These are phyloP conservation scores for Drosophila rellima DNA, from an alignment of 2,888 invertebrate genomes.

Conservation along the genomic window DNA sequence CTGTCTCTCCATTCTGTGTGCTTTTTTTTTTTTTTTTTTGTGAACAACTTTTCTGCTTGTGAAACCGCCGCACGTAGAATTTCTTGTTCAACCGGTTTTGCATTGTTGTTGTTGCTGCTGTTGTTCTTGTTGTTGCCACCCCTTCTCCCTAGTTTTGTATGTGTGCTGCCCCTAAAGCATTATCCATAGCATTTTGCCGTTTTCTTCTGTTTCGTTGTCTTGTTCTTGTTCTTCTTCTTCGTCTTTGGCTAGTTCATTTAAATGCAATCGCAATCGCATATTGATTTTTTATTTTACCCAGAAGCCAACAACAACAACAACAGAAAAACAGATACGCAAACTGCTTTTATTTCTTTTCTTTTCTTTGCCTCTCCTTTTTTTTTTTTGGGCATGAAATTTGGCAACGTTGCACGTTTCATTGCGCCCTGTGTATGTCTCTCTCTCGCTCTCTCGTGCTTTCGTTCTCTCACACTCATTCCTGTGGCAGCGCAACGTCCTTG, in stretches of 20 bases:
- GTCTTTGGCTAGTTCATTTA: slow-evolving; percentile 48
- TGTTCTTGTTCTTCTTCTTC: slow-evolving; percentile 1
- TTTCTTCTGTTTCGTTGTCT: slow-evolving; percentile 7
- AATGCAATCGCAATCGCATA: slow-evolving; percentile 60
- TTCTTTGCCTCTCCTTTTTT: background rate
- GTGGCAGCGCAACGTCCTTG: slow-evolving; percentile 44
- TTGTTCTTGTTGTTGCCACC: slow-evolving; percentile 9
- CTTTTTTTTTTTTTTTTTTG: slow-evolving; percentile 8
- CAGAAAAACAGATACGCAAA: slow-evolving; percentile 32
- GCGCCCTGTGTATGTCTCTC: background rate
- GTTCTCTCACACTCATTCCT: slow-evolving; percentile 10
- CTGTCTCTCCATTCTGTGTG: slow-evolving; percentile 6
- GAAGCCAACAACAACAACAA: slow-evolving; percentile 18
- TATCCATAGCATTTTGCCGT: slow-evolving; percentile 15
- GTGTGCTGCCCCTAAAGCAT: slow-evolving; percentile 8
- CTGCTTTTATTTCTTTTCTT: slow-evolving; percentile 7
- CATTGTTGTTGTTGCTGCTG: slow-evolving; percentile 24
- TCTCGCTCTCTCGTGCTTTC: background rate
- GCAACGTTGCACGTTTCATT: slow-evolving; percentile 46
- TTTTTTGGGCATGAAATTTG: slow-evolving; percentile 50
- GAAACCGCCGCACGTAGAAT: slow-evolving; percentile 59
- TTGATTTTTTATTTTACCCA: slow-evolving; percentile 60
- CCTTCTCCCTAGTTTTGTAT: slow-evolving; percentile 6
- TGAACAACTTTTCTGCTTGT: slow-evolving; percentile 12
- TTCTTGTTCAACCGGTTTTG: slow-evolving; percentile 69